A percentile compares a stretch with the other conserved stretches of the same genome.
Evolutionary conservation across 2,113 vertebrate species (phyloP).

Genomic region (Phycodurus eques): DNA sequence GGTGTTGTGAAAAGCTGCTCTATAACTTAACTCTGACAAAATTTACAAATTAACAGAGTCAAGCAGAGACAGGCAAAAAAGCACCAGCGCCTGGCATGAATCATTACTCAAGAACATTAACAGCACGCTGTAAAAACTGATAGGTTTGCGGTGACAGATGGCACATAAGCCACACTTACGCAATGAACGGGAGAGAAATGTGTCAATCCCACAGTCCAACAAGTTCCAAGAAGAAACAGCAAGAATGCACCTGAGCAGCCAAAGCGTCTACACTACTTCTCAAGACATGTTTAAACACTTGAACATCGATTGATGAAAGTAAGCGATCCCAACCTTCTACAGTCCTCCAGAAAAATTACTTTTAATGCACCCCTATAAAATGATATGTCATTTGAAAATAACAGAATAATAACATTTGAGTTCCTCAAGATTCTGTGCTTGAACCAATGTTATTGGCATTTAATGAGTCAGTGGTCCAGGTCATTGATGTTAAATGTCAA

Average conservation of each 20-base stretch:
- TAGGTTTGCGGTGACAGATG: background rate
- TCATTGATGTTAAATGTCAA: background rate
- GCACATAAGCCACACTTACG: background rate
- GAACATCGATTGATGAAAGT: background rate
- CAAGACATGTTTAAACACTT: background rate
- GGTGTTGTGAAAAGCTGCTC: background rate
- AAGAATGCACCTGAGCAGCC: constrained; percentile 4
- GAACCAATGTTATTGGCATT: background rate
- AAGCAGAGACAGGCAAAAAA: background rate
- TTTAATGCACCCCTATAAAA: background rate
- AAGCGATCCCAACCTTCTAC: background rate
- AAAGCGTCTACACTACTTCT: background rate
- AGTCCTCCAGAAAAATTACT: background rate
- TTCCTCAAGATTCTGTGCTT: background rate
- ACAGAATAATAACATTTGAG: background rate
- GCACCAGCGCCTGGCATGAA: background rate
- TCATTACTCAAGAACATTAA: background rate
- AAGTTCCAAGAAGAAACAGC: background rate
- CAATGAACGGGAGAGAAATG: background rate
- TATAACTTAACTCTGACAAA: background rate
- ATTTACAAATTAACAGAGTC: background rate
- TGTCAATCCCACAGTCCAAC: background rate
- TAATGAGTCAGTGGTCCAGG: background rate
- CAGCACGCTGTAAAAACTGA: background rate
- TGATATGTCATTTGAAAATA: background rate